Conservation (phyloP, 1,140 invertebrate genomes). For the Drosophila santomea region DNA sequence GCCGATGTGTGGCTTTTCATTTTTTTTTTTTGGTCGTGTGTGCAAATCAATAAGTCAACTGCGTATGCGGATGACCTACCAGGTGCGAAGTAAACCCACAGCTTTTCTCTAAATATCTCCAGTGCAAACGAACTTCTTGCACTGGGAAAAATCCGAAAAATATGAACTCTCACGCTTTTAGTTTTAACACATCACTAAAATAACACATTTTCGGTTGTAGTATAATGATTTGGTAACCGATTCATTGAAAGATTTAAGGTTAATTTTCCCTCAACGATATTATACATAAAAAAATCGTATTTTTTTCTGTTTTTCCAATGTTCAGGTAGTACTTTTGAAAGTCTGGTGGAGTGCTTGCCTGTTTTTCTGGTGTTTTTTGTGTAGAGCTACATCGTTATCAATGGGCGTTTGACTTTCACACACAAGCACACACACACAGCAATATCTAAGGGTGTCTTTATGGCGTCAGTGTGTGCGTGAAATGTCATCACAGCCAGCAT, state of each 20-base stretch:
- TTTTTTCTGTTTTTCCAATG: not conserved
- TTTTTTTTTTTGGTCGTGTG: slow-evolving; percentile 62
- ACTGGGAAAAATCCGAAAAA: not conserved
- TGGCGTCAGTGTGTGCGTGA: slow-evolving; percentile 53
- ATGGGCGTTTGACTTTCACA: slow-evolving; percentile 72
- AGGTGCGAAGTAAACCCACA: slow-evolving; percentile 44
- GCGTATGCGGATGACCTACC: slow-evolving; percentile 35
- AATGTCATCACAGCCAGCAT: slow-evolving; percentile 79
- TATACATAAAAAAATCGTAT: not conserved
- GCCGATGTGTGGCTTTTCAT: slow-evolving; percentile 53
- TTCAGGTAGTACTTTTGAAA: not conserved
- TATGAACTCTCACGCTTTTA: no score
- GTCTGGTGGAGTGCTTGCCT: slow-evolving; percentile 14
- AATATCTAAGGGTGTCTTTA: slow-evolving; percentile 39
- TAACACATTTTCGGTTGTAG: no score
- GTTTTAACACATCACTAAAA: no score
- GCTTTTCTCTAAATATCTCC: slow-evolving; percentile 72
- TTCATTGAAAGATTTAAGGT: not conserved
- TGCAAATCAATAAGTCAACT: slow-evolving; percentile 79
- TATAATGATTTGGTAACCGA: no score
- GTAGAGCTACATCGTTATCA: slow-evolving; percentile 60
- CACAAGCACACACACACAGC: slow-evolving; percentile 25
- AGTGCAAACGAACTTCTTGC: slow-evolving; percentile 59
- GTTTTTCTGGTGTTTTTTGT: slow-evolving; percentile 9
- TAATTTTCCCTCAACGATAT: no score